Percentiles rank a stretch among this genome's conserved stretches.
Conservation (phyloP, 2,888 invertebrate genomes). For the Pandemis cinnamomeana region DNA sequence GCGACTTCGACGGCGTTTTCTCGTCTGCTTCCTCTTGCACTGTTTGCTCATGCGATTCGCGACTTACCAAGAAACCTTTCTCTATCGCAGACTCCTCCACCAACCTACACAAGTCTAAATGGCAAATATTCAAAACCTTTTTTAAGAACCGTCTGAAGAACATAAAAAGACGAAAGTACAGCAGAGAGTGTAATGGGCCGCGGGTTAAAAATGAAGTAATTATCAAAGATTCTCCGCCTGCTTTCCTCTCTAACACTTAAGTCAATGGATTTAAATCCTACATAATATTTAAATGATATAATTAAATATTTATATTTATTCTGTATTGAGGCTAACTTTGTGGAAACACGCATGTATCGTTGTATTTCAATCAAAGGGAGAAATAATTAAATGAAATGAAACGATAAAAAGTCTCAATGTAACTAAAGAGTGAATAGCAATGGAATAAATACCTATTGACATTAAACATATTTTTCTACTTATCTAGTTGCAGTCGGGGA, state of each 20-base stretch:
- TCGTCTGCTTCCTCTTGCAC: slow-evolving; percentile 48
- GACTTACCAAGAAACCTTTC: slow-evolving; percentile 58
- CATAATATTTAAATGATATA: too few relatives aligned
- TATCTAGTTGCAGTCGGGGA: slow-evolving; percentile 7
- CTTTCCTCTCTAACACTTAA: neutral
- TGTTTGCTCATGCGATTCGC: slow-evolving; percentile 50
- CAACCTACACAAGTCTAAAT: slow-evolving; percentile 60
- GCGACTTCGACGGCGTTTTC: slow-evolving; percentile 57
- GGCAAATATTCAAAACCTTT: slow-evolving; percentile 60
- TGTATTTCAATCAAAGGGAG: neutral
- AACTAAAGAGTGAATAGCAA: neutral
- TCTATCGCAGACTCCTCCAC: slow-evolving; percentile 63
- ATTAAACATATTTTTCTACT: neutral
- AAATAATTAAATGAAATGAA: too few relatives aligned
- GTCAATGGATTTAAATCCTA: neutral
- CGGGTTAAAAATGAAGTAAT: slow-evolving; percentile 38
- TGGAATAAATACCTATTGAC: neutral
- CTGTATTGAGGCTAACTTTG: neutral
- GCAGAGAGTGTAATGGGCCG: slow-evolving; percentile 42
- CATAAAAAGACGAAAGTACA: slow-evolving; percentile 31
- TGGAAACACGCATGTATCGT: neutral
- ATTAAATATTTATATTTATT: too few relatives aligned
- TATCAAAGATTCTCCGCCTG: neutral
- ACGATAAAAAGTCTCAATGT: neutral
- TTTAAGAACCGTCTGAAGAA: slow-evolving; percentile 53